phyloP scores from a whole-genome alignment of 2,113 vertebrate genomes.

The Beaufortia kweichowensis region DNA sequence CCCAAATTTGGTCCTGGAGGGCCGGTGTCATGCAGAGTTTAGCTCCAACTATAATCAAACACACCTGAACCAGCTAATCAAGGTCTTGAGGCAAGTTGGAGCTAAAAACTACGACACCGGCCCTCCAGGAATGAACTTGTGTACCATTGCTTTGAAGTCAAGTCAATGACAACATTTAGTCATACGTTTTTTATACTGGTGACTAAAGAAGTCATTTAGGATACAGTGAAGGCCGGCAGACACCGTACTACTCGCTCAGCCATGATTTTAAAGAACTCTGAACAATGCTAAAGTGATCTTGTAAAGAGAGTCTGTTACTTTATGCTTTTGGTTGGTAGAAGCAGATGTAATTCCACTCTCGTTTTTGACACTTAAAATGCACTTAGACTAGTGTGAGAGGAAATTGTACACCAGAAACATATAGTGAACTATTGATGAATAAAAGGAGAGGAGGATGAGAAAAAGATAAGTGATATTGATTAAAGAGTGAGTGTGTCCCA shows the following conservation, averaged over 20 bases:
- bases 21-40: too few relatives aligned
- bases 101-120: too few relatives aligned
- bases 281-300: neutral
- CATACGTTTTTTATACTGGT: too few relatives aligned
- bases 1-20: too few relatives aligned
- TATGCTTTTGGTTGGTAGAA: neutral
- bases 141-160: too few relatives aligned
- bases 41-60: too few relatives aligned
- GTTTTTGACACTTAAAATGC: neutral
- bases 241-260: neutral
- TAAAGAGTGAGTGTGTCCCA: neutral
- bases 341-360: slow-evolving; percentile 27
- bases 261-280: neutral
- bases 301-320: neutral
- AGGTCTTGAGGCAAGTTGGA: too few relatives aligned
- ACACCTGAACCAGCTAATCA: too few relatives aligned
- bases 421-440: slow-evolving; percentile 1
- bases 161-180: too few relatives aligned
- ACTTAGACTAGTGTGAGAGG: neutral
- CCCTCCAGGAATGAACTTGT: too few relatives aligned
- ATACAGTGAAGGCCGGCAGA: neutral
- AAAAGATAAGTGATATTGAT: slow-evolving; percentile 8
- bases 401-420: slow-evolving; percentile 2
- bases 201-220: too few relatives aligned
- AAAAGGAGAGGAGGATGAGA: neutral